Evolutionary conservation across 2,888 invertebrate genomes (phyloP).

Genomic region (Escarpia spicata): DNA sequence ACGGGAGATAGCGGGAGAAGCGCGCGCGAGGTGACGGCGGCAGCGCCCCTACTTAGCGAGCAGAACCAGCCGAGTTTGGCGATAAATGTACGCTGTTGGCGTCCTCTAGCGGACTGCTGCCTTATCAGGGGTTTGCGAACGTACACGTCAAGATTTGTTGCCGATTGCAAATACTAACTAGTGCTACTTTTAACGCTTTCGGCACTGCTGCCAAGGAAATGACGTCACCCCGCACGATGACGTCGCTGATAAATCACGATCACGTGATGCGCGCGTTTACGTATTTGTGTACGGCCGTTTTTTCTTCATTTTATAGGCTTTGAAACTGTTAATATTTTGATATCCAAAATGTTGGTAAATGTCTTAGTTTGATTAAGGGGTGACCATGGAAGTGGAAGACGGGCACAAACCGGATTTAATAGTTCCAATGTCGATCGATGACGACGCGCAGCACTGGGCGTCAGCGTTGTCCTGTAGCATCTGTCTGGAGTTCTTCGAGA

Average conservation of each 20-base stretch:
- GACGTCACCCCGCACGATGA: slow-evolving; percentile 6
- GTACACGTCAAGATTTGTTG: neutral
- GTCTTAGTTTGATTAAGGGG: neutral
- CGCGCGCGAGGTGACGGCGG: neutral
- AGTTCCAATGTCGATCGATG: neutral
- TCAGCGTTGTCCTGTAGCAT: neutral
- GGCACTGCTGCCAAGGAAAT: neutral
- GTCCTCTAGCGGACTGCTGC: neutral
- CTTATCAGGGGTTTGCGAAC: neutral
- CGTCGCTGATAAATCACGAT: neutral
- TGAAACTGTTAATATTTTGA: neutral
- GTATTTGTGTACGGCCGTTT: neutral
- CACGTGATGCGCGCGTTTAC: slow-evolving; percentile 7
- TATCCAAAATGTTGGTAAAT: neutral
- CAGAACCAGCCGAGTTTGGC: neutral
- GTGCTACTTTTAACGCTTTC: neutral
- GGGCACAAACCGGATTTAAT: neutral
- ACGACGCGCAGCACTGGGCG: neutral
- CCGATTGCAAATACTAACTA: neutral
- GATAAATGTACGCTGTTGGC: neutral
- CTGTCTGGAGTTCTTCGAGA: neutral
- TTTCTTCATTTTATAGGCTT: neutral
- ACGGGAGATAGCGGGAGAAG: neutral
- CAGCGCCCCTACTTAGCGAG: neutral
- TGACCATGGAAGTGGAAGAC: neutral